phyloP scores from a whole-genome alignment of 2,888 invertebrate genomes.

The Mechanitis messenoides region DNA sequence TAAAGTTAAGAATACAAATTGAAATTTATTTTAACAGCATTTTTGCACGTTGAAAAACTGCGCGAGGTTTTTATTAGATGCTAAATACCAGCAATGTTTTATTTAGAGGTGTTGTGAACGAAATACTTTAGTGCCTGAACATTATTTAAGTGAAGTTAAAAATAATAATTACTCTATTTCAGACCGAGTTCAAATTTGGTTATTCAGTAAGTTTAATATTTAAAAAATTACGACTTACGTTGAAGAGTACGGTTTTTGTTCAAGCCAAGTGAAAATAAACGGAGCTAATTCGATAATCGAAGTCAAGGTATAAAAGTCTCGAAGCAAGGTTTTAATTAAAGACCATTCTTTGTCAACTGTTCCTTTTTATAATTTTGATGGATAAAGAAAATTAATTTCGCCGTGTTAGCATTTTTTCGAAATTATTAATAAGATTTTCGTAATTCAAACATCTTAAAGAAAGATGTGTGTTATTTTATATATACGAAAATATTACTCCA shows the following conservation, averaged over 20 bases:
- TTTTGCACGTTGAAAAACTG: too few relatives aligned
- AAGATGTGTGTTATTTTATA: too few relatives aligned
- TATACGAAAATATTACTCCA: too few relatives aligned
- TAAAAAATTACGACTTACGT: neutral
- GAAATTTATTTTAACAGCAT: too few relatives aligned
- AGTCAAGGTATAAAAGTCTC: constrained; percentile 46
- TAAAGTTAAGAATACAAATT: too few relatives aligned
- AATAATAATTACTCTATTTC: neutral
- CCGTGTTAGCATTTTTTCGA: constrained; percentile 62
- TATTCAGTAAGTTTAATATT: neutral
- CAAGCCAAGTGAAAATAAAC: constrained; percentile 14
- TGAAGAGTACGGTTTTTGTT: neutral
- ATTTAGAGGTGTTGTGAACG: too few relatives aligned
- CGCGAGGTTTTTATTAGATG: too few relatives aligned
- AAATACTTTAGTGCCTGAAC: too few relatives aligned
- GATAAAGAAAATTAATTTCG: constrained; percentile 75
- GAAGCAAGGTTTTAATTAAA: constrained; percentile 69
- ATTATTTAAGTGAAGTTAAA: neutral
- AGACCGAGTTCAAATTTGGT: neutral
- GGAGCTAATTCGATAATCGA: constrained; percentile 46
- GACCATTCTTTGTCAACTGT: constrained; percentile 69
- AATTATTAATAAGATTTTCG: constrained; percentile 42
- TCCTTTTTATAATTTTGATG: constrained; percentile 71
- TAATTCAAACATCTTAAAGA: too few relatives aligned
- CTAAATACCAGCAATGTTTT: too few relatives aligned